These are phyloP conservation scores for Charaxes varanes DNA, from an alignment of 1,140 invertebrate genomes.

Conservation along the genomic window DNA sequence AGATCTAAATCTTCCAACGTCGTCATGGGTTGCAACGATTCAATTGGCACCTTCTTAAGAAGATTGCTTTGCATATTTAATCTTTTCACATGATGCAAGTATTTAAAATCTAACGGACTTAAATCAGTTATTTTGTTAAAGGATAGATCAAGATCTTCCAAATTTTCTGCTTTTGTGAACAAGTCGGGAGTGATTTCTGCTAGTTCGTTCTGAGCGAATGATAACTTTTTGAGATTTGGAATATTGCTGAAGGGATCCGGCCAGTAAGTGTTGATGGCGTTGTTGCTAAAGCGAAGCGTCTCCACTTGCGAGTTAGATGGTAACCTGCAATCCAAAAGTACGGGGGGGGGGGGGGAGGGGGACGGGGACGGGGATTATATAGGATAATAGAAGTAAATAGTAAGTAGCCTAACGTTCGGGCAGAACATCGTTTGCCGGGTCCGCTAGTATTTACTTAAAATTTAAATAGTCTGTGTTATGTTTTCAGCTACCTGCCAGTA, in stretches of 20 bases:
- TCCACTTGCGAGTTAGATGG: slow-evolving; percentile 56
- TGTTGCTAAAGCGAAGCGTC: slow-evolving; percentile 53
- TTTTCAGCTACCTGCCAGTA: too few species aligned
- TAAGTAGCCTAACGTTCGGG: too few species aligned
- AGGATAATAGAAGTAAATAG: too few species aligned
- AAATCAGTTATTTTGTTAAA: slow-evolving; percentile 67
- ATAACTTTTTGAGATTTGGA: slow-evolving; percentile 47
- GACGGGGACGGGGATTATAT: too few species aligned
- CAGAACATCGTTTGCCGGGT: too few species aligned
- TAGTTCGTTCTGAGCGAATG: slow-evolving; percentile 56
- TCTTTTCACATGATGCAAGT: slow-evolving; percentile 42
- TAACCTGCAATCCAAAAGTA: slow-evolving; percentile 47
- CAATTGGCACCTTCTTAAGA: slow-evolving; percentile 48
- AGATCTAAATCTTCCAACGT: slow-evolving; percentile 56
- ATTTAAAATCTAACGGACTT: slow-evolving; percentile 51
- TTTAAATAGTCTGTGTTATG: too few species aligned
- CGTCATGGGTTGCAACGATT: slow-evolving; percentile 41
- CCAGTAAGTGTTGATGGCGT: slow-evolving; percentile 60
- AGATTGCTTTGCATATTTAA: slow-evolving; percentile 58
- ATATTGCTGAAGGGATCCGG: slow-evolving; percentile 58
- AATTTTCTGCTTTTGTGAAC: slow-evolving; percentile 46
- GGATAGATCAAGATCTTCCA: slow-evolving; percentile 72
- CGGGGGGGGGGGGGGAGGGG: too few species aligned
- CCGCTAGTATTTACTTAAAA: too few species aligned
- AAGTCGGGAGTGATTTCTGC: slow-evolving; percentile 53